Evolutionary conservation across 2,797 vertebrate genomes (phyloP).

Genomic region (Sebastes paucispinis): DNA sequence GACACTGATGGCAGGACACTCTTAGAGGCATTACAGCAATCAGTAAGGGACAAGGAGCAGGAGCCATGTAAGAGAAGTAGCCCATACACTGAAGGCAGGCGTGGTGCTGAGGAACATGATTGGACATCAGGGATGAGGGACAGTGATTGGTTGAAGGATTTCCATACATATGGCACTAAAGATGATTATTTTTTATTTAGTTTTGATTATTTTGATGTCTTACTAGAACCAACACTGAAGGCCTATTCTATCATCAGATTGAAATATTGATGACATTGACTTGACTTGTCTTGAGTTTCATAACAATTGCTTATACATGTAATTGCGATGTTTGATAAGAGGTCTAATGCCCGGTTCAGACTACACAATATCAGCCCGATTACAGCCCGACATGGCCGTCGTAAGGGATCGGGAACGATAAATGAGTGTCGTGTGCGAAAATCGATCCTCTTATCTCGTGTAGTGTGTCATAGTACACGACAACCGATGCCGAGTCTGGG

Average conservation of each 20-base stretch:
- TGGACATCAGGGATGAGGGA: background rate
- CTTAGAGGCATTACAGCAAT: conserved; percentile 3
- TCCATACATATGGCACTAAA: background rate
- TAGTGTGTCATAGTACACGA: no score
- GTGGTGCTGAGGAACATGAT: background rate
- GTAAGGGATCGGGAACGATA: no score
- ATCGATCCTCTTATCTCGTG: no score
- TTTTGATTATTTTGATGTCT: background rate
- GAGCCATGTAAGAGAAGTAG: background rate
- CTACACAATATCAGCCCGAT: no score
- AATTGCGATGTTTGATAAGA: background rate
- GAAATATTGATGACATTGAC: background rate
- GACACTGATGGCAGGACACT: background rate
- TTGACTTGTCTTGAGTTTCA: background rate
- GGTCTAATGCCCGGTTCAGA: background rate
- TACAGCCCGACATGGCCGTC: no score
- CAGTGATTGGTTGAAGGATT: background rate
- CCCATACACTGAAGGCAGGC: background rate
- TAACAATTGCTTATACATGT: background rate
- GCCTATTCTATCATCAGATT: background rate
- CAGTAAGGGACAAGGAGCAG: background rate
- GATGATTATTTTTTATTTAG: background rate
- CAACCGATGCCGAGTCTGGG: fast-evolving
- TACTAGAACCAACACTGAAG: background rate
- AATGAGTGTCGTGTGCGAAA: no score